Evolutionary conservation across 2,113 vertebrate genomes (phyloP).

Genomic region (Coryphaenoides rupestris): DNA sequence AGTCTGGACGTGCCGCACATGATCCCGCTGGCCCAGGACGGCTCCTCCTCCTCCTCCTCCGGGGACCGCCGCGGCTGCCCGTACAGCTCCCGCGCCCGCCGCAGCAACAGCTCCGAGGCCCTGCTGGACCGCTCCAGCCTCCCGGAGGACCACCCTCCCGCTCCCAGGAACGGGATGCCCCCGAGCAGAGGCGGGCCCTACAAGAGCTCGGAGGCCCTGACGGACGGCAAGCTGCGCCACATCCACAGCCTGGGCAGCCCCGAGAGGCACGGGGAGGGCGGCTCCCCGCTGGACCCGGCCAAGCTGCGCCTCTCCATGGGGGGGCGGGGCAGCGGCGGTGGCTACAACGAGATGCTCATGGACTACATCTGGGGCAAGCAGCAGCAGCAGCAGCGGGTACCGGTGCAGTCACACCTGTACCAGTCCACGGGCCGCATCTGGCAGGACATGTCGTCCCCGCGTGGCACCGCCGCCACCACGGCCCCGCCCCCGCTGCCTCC

Average conservation of each 20-base stretch:
- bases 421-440: slow-evolving; percentile 72
- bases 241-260: slow-evolving; percentile 72
- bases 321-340: slow-evolving; percentile 53
- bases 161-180: slow-evolving; percentile 67
- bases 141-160: slow-evolving; percentile 57
- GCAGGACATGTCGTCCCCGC: slow-evolving; percentile 62
- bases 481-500: slow-evolving; percentile 50
- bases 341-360: slow-evolving; percentile 81
- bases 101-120: slow-evolving; percentile 89
- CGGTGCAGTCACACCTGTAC: slow-evolving; percentile 69
- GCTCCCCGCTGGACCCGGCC: slow-evolving; percentile 63
- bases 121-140: slow-evolving; percentile 80
- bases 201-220: slow-evolving; percentile 84
- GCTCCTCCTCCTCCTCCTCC: slow-evolving; percentile 70
- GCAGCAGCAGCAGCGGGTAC: slow-evolving; percentile 72
- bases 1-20: slow-evolving; percentile 78
- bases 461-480: slow-evolving; percentile 37
- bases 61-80: slow-evolving; percentile 66
- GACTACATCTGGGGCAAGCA: slow-evolving; percentile 85
- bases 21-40: slow-evolving; percentile 68
- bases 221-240: slow-evolving; percentile 75
- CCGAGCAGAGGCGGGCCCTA: slow-evolving; percentile 71
- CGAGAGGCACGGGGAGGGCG: slow-evolving; percentile 57
- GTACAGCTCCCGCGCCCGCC: slow-evolving; percentile 79
- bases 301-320: slow-evolving; percentile 70